A percentile compares a stretch with the other conserved stretches of the same genome.
Conservation (phyloP, 2,113 vertebrate genomes). For the Hydrochoerus hydrochaeris region DNA sequence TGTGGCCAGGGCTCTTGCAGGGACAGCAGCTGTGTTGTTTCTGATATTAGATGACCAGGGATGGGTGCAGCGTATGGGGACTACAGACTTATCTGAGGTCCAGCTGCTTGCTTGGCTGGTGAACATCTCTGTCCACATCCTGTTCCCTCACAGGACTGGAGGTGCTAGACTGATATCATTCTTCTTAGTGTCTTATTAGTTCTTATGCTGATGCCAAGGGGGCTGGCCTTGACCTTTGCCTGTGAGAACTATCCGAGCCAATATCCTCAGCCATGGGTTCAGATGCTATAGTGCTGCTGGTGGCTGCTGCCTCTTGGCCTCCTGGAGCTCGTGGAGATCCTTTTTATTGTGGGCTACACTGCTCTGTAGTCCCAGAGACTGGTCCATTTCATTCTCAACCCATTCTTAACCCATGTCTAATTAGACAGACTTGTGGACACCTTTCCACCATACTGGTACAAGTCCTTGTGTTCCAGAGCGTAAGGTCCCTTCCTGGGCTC, state of each 20-base stretch:
- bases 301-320: neutral
- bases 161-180: neutral
- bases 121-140: accelerated
- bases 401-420: neutral
- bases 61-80: neutral
- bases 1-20: neutral
- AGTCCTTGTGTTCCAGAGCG: neutral
- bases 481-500: neutral
- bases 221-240: neutral
- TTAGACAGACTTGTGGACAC: neutral
- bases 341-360: neutral
- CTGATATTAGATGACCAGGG: neutral
- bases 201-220: neutral
- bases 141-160: neutral
- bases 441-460: neutral
- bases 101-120: neutral
- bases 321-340: no score
- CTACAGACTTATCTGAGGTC: neutral
- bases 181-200: neutral
- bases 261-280: no score
- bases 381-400: neutral
- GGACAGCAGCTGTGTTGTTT: neutral
- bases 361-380: neutral
- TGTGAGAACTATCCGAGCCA: neutral
- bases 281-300: no score